A percentile compares a stretch with the other conserved stretches of the same genome.
phyloP scores from a whole-genome alignment of 1,140 invertebrate genomes.

The Atta texana region DNA sequence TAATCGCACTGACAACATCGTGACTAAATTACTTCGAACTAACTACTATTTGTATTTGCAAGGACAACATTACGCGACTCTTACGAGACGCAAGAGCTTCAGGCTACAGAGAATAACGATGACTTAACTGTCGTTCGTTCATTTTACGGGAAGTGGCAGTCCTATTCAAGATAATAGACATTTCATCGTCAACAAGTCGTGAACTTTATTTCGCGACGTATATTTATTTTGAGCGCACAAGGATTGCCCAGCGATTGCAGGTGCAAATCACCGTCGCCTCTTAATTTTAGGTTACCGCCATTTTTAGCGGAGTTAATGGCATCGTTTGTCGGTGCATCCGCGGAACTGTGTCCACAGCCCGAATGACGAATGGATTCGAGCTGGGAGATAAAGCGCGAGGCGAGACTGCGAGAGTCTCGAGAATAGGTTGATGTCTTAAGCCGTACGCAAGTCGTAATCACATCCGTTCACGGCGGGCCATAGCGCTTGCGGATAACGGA shows the following conservation, averaged over 20 bases:
- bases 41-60: constrained; percentile 44
- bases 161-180: constrained; percentile 38
- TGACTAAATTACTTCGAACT: constrained; percentile 43
- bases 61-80: constrained; percentile 26
- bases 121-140: constrained; percentile 35
- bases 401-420: constrained; percentile 34
- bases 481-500: constrained; percentile 63
- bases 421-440: constrained; percentile 67
- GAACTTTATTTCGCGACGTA: constrained; percentile 46
- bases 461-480: constrained; percentile 2
- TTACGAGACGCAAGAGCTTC: not conserved
- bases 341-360: constrained; percentile 34
- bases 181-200: constrained; percentile 46
- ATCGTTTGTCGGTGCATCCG: constrained; percentile 56
- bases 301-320: constrained; percentile 56
- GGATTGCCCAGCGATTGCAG: not conserved
- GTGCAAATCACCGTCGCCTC: constrained; percentile 55
- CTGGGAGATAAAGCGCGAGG: constrained; percentile 41
- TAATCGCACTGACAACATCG: not conserved
- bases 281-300: constrained; percentile 44
- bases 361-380: constrained; percentile 67
- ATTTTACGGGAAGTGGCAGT: constrained; percentile 33
- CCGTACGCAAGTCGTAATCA: constrained; percentile 57
- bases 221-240: constrained; percentile 39
- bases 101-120: constrained; percentile 34